Base-by-base conservation (phyloP, 2,113 vertebrate genomes). In the Serinus canaria region DNA sequence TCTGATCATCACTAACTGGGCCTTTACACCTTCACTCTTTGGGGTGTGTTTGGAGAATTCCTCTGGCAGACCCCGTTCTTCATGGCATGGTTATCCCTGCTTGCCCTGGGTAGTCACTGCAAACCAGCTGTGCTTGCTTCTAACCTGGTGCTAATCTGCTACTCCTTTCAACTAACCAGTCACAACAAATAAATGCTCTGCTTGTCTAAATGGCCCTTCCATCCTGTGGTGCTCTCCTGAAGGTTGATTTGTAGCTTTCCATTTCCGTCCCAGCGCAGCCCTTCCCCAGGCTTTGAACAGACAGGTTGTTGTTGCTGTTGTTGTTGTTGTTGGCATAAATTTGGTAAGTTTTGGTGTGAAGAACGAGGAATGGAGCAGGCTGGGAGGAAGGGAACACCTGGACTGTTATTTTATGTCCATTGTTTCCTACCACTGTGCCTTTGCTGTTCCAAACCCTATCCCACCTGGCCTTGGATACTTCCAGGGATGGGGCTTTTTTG, bases 201-300 rank as follows among this genome's bases (percentile, higher is more conserved):
- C 39, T 35, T 39, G 27, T 47, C 31, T 30, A 16, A 67, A 52
- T 19, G 20, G 15, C 46, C 39, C 27, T 50, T 76, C 49, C 66
- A 28, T 58, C 55, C 80, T 37, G 23, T 82, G 28, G 0, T 15
- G 58, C n/a, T 49, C 69, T 72, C 64, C 66, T 44, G 56, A 53
- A 70, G 50, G 39, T 3, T 39, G n/a, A 58, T 68, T 67, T 66
- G 69, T 33, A 41, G 67, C 70, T 50, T 63, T n/a, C 46, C 1
- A 1, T 58, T 85, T 39, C 52, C 0, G 0, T 62, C 67, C 52
- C 43, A 27, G 56, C 0, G 0, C 53, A 39, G 44, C 28, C 73
- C 25, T 24, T 13, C 31, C n/a, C 25, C 3, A 4, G 55, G 33
- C 31, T 50, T 46, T 3, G 11, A 41, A 56, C 1, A 10, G 76